Conservation (phyloP, 2,113 vertebrate genomes). For the Ptyas mucosa region DNA sequence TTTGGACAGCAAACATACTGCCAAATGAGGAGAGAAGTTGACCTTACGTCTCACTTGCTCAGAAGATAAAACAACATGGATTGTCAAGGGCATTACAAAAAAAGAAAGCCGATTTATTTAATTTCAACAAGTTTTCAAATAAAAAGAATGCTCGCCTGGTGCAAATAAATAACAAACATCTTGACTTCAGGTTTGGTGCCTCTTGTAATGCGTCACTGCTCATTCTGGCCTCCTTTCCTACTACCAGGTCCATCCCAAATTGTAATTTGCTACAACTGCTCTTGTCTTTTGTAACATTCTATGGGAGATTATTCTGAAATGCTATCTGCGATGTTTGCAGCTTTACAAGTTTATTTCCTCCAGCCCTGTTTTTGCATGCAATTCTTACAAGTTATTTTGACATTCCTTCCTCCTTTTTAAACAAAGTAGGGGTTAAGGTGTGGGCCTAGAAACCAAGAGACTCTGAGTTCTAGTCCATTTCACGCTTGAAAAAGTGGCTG, state of each 20-base stretch:
- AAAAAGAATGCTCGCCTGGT: neutral
- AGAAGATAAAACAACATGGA: neutral
- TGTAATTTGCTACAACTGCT: neutral
- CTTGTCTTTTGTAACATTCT: neutral
- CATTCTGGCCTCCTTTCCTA: neutral
- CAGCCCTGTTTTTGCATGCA: neutral
- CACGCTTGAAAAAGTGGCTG: neutral
- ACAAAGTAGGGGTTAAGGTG: neutral
- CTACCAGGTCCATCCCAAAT: neutral
- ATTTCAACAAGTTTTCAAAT: neutral
- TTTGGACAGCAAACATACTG: neutral
- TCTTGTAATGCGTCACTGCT: neutral
- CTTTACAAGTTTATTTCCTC: neutral
- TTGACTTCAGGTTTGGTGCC: neutral
- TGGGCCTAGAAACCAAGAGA: neutral
- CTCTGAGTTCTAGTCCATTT: neutral
- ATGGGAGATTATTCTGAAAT: neutral
- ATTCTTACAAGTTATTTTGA: neutral
- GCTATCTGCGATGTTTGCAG: neutral
- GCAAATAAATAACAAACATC: conserved; percentile 12
- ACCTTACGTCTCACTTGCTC: neutral
- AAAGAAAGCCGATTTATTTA: neutral
- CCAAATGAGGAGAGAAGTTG: neutral
- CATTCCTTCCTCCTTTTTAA: neutral
- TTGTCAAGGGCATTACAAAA: neutral